Evolutionary conservation across 1,140 invertebrate species (phyloP).

Genomic region (Drosophila bocki): DNA sequence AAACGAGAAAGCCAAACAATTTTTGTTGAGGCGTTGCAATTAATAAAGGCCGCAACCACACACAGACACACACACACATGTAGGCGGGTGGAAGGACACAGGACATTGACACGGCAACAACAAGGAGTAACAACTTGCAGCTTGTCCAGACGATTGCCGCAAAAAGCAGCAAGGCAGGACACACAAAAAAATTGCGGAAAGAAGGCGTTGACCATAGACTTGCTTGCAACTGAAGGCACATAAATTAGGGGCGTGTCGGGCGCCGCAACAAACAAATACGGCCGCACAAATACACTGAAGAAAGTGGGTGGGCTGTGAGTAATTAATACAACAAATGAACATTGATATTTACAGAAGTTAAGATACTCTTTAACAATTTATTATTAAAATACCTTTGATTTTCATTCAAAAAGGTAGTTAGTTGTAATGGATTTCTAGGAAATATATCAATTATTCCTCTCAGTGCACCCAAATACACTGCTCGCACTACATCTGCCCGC

Average conservation of each 20-base stretch:
- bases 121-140: conserved; percentile 39
- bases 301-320: neutral
- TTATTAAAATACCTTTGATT: neutral
- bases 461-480: conserved; percentile 1
- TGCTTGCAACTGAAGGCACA: conserved; percentile 77
- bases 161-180: conserved; percentile 27
- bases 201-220: conserved; percentile 65
- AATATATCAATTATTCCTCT: neutral
- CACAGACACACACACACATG: conserved; percentile 4
- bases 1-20: conserved; percentile 66
- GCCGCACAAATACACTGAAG: conserved; percentile 18
- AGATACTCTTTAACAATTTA: neutral
- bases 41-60: conserved; percentile 71
- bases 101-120: conserved; percentile 69
- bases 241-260: conserved; percentile 77
- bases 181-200: conserved; percentile 54
- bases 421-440: neutral
- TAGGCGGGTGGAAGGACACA: conserved; percentile 42
- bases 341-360: neutral
- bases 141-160: conserved; percentile 40
- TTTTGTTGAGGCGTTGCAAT: conserved; percentile 80
- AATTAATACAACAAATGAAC: neutral
- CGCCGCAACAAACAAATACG: conserved; percentile 28
- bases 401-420: neutral
- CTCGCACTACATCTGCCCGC: conserved; percentile 3